Conservation (phyloP, 2,113 vertebrate genomes). For the Mola mola region DNA sequence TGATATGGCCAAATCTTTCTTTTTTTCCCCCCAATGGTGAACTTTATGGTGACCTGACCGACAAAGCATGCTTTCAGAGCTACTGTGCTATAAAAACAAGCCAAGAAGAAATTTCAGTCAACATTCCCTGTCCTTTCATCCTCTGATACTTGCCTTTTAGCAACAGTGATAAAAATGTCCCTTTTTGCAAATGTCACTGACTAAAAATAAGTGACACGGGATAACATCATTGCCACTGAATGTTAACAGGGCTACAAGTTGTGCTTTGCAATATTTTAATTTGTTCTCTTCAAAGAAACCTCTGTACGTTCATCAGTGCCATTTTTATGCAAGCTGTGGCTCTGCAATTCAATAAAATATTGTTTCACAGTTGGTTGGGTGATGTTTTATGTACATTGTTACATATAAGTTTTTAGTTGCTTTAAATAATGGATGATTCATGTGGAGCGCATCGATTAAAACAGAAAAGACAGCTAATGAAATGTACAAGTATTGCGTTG, state of each 20-base stretch:
- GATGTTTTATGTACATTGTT: constrained; percentile 22
- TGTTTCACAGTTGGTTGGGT: too few species aligned
- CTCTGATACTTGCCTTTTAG: neutral
- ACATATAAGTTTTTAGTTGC: neutral
- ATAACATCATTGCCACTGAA: neutral
- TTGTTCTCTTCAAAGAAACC: too few species aligned
- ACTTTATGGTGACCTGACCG: too few species aligned
- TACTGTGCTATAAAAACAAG: too few species aligned
- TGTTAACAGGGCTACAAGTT: too few species aligned
- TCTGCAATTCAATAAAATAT: too few species aligned
- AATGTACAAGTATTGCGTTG: neutral
- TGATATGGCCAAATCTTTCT: too few species aligned
- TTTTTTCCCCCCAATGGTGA: too few species aligned
- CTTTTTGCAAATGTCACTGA: neutral
- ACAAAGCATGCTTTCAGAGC: neutral
- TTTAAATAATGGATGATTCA: constrained; percentile 2
- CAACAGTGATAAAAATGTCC: neutral
- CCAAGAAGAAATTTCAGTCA: too few species aligned
- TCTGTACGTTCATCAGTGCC: too few species aligned
- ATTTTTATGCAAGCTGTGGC: too few species aligned
- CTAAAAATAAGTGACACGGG: neutral
- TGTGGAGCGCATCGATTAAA: constrained; percentile 1
- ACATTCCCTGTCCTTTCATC: neutral
- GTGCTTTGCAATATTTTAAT: too few species aligned
- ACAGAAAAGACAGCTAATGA: neutral